phyloP scores from a whole-genome alignment of 2,888 invertebrate species.

The Luffia ferchaultella region DNA sequence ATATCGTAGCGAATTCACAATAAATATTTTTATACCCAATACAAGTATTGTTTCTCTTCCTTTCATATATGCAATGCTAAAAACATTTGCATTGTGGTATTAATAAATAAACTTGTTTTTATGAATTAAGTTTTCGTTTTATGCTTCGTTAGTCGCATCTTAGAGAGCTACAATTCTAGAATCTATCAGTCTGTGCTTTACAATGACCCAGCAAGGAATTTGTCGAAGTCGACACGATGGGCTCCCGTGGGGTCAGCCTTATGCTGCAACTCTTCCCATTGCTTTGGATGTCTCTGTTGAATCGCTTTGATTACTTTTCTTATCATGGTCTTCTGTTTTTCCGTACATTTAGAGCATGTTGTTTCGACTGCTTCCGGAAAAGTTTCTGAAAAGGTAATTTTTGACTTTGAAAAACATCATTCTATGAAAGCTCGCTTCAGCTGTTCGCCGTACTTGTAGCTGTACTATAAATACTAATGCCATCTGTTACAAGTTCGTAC shows the following conservation, averaged over 20 bases:
- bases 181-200: constrained; percentile 6
- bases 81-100: too few species aligned
- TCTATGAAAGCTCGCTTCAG: background rate
- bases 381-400: constrained; percentile 55
- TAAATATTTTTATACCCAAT: too few species aligned
- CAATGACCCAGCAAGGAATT: constrained; percentile 30
- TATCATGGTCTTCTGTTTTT: constrained; percentile 69
- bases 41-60: too few species aligned
- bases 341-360: constrained; percentile 73
- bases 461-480: too few species aligned
- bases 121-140: too few species aligned
- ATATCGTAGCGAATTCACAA: too few species aligned
- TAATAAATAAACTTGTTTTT: too few species aligned
- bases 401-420: too few species aligned
- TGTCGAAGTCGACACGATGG: constrained; percentile 70
- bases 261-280: constrained; percentile 72
- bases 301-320: constrained; percentile 72
- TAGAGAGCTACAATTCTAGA: background rate
- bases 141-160: background rate
- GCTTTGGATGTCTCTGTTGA: constrained; percentile 69
- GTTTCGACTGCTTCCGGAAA: constrained; percentile 75
- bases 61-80: too few species aligned
- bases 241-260: constrained; percentile 76
- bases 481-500: too few species aligned
- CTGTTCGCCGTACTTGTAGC: background rate